Conservation (phyloP, 2,888 invertebrate species). For the Tiphia femorata region DNA sequence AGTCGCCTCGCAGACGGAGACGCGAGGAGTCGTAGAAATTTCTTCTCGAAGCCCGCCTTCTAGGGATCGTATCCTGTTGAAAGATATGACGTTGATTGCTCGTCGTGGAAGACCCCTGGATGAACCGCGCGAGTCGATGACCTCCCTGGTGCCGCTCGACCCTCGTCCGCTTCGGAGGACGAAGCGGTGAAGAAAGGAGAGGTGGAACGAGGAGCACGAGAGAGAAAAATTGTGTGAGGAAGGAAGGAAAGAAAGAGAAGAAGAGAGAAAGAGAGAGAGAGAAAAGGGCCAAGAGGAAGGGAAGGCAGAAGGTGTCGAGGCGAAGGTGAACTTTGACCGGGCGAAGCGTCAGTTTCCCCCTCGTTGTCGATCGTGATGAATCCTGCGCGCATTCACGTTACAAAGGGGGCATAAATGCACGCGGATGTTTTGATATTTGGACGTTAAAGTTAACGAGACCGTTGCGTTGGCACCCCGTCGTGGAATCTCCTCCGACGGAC, state of each 20-base stretch:
- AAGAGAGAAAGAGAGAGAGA: not conserved
- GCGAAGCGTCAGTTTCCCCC: constrained; percentile 23
- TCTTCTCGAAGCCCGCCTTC: constrained; percentile 33
- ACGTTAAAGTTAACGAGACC: too few relatives aligned
- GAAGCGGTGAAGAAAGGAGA: constrained; percentile 8
- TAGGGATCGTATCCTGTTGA: constrained; percentile 36
- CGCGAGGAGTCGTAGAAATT: constrained; percentile 41
- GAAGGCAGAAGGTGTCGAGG: not conserved
- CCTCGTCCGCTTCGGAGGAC: constrained; percentile 19
- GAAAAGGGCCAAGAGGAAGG: not conserved
- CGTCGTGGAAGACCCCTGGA: constrained; percentile 39
- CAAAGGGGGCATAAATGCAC: too few relatives aligned
- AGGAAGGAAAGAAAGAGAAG: not conserved
- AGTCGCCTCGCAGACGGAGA: constrained; percentile 16
- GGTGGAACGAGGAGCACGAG: not conserved
- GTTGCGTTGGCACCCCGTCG: too few relatives aligned
- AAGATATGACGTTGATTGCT: constrained; percentile 57
- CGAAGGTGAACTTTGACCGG: constrained; percentile 27
- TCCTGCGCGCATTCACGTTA: not conserved
- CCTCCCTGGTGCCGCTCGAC: constrained; percentile 32
- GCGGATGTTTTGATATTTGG: too few relatives aligned
- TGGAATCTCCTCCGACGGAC: too few relatives aligned
- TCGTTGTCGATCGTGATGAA: constrained; percentile 1
- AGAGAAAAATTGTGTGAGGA: constrained; percentile 1
- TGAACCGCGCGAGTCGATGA: constrained; percentile 43